Evolutionary conservation across 2,888 invertebrate genomes (phyloP).

Genomic region (Scaptomyza reducta): DNA sequence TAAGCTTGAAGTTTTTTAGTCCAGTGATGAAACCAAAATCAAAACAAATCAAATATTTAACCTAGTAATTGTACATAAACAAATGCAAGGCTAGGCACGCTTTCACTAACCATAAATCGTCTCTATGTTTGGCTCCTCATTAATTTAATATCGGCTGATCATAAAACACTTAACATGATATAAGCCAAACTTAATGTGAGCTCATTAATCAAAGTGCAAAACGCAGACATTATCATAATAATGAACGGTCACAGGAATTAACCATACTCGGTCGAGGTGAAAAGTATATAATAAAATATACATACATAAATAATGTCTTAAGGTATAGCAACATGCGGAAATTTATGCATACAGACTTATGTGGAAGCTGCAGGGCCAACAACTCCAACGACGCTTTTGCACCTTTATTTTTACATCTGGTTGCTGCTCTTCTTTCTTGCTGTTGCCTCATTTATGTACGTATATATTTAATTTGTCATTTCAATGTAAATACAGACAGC

Average conservation of each 20-base stretch:
- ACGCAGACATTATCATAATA: conserved; percentile 35
- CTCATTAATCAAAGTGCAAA: conserved; percentile 64
- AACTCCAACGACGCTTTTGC: conserved; percentile 44
- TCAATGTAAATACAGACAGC: conserved; percentile 71
- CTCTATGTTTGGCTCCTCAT: not conserved
- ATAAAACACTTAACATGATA: conserved; percentile 8
- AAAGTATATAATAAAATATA: conserved; percentile 18
- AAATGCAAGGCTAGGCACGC: conserved; percentile 2
- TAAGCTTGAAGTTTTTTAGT: conserved; percentile 14
- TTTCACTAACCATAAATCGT: not conserved
- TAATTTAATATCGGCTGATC: conserved; percentile 16
- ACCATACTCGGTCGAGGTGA: conserved; percentile 46
- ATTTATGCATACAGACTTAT: conserved; percentile 51
- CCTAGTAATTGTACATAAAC: not conserved
- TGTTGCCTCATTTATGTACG: conserved; percentile 26
- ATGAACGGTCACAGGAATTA: conserved; percentile 55
- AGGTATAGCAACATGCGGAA: conserved; percentile 13
- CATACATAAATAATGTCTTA: conserved; percentile 1
- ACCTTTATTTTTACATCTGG: conserved; percentile 18
- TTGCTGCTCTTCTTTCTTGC: conserved; percentile 7
- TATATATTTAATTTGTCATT: conserved; percentile 65
- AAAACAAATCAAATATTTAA: not conserved
- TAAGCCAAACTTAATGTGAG: conserved; percentile 30
- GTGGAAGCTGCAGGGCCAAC: conserved; percentile 72
- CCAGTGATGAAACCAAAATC: conserved; percentile 15